These are phyloP conservation scores for Trachelus stipa DNA, from an alignment of 2,888 invertebrate genomes.

Conservation along the genomic window DNA sequence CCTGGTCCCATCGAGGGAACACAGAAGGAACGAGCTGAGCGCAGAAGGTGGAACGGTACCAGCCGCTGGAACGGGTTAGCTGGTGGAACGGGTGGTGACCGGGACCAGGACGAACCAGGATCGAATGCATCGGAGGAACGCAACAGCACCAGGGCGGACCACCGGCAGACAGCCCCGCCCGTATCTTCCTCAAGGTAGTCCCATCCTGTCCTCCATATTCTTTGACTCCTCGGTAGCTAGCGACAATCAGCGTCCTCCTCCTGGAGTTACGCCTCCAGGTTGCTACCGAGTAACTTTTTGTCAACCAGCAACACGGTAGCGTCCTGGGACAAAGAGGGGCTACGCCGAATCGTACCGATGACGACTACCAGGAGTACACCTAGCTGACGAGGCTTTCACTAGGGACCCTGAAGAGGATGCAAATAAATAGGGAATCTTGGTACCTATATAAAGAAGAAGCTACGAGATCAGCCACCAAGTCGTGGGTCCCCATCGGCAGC, in stretches of 20 bases:
- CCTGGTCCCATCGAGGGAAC: slow-evolving; percentile 28
- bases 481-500: slow-evolving; percentile 53
- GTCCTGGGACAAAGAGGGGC: background rate
- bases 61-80: slow-evolving; percentile 18
- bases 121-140: slow-evolving; percentile 25
- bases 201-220: background rate
- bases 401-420: background rate
- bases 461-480: slow-evolving; percentile 6
- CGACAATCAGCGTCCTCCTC: background rate
- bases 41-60: background rate
- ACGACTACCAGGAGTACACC: background rate
- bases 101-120: slow-evolving; percentile 24
- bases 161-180: slow-evolving; percentile 59
- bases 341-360: background rate
- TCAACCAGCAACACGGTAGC: background rate
- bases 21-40: slow-evolving; percentile 23
- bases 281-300: background rate
- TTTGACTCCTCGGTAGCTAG: background rate
- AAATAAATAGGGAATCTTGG: background rate
- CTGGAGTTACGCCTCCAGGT: background rate
- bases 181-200: slow-evolving; percentile 30
- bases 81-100: slow-evolving; percentile 32
- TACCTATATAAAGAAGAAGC: background rate
- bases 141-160: slow-evolving; percentile 51
- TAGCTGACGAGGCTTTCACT: background rate